Evolutionary conservation across 2,113 vertebrate genomes (phyloP), one percentile per base, ranked within the genome.

Genomic region (Zosterops hypoxanthus): DNA sequence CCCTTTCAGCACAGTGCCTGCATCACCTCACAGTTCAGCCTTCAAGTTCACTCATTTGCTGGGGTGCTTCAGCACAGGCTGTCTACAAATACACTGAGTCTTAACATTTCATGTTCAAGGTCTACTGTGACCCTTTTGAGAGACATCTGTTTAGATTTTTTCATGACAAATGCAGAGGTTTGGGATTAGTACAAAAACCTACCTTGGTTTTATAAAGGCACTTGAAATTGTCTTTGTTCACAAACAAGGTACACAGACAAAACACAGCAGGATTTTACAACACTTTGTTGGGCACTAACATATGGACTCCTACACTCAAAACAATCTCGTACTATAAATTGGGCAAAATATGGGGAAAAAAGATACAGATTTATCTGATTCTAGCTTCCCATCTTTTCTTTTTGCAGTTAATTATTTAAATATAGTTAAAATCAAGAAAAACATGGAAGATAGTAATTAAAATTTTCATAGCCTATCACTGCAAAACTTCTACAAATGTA

Each of bases 1-100:
- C 44, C 12, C 22, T 7, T 60, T 33, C 0, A 0, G 24, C 55
- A 82, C 28, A 73, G 18, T 2, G 3, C 68, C 44, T 0, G 0
- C 39, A 57, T 25, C 12, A 19, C 49, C 25, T 57, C 1, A 0
- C 1, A 2, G 19, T 8, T 81, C 63, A 55, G 31, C 39, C 14
- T 71, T 42, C 25, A 26, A 39, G 21, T 22, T 78, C 41, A 31
- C 14, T 2, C 1, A 31, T 42, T 47, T 79, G 34, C 36, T 59
- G 36, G 39, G 34, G n/a, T 53, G 34, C 52, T 42, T 76, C 68
- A 59, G 24, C 53, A 31, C 14, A 26, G 28, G 26, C 18, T 64
- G 46, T 29, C 39, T 28, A 36, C 42, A 47, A 1, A 49, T 31
- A 21, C 44, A 63, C 25, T 1, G 20, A 61, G 16, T 16, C 25